A percentile compares a stretch with the other conserved stretches of the same genome.
phyloP scores from a whole-genome alignment of 2,888 invertebrate genomes.

The Colostygia pectinataria region DNA sequence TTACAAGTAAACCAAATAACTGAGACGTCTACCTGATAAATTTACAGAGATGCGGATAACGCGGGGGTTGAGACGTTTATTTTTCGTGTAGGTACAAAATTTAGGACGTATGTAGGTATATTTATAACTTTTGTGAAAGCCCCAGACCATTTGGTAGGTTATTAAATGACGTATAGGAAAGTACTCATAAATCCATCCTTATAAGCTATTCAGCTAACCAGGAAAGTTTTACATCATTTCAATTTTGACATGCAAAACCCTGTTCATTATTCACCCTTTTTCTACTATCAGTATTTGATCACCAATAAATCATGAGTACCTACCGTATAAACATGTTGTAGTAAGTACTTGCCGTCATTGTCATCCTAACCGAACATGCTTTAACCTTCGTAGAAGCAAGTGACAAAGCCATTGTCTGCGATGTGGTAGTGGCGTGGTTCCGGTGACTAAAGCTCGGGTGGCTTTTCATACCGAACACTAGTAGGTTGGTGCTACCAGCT shows the following conservation, averaged over 20 bases:
- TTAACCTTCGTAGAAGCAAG: conserved; percentile 58
- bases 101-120: too few species aligned
- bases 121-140: too few species aligned
- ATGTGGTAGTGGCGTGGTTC: conserved; percentile 29
- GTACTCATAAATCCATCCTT: too few species aligned
- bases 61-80: too few species aligned
- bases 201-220: too few species aligned
- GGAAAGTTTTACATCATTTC: too few species aligned
- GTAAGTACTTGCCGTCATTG: conserved; percentile 19
- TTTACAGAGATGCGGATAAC: too few species aligned
- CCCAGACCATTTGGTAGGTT: too few species aligned
- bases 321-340: conserved; percentile 5
- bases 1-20: conserved; percentile 10
- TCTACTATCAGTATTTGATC: conserved; percentile 29
- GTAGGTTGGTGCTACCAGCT: conserved; percentile 15
- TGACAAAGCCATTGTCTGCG: conserved; percentile 77
- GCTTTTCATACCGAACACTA: conserved; percentile 39
- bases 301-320: conserved; percentile 15
- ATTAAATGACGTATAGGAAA: too few species aligned
- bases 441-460: conserved; percentile 67
- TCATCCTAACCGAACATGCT: conserved; percentile 34
- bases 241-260: conserved; percentile 9
- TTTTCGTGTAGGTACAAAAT: too few species aligned
- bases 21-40: too few species aligned
- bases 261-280: conserved; percentile 24